These are phyloP conservation scores for Drosophila kambysellisi DNA, from an alignment of 2,888 invertebrate species.

Conservation along the genomic window DNA sequence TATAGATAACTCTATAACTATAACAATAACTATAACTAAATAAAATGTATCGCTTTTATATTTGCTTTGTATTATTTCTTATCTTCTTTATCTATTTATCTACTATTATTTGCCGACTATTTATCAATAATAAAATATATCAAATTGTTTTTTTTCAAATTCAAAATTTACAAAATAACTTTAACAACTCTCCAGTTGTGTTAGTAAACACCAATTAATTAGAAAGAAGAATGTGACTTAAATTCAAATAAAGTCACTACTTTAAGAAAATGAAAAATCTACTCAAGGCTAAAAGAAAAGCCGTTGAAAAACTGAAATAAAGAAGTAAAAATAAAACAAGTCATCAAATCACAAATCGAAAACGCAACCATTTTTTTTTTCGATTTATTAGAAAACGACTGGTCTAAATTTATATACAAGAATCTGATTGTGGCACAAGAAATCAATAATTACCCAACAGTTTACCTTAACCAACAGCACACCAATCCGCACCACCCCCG, in stretches of 20 bases:
- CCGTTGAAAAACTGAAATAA: neutral
- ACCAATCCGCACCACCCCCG: neutral
- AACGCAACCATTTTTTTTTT: neutral
- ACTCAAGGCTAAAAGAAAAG: neutral
- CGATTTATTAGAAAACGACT: conserved; percentile 11
- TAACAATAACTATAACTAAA: neutral
- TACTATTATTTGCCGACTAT: neutral
- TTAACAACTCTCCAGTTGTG: neutral
- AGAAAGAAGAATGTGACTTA: neutral
- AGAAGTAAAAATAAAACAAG: neutral
- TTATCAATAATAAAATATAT: neutral
- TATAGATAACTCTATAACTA: neutral
- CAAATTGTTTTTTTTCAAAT: neutral
- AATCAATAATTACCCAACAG: conserved; percentile 57
- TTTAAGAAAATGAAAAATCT: neutral
- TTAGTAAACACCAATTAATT: neutral
- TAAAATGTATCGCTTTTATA: neutral
- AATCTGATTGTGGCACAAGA: conserved; percentile 29
- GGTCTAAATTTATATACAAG: conserved; percentile 16
- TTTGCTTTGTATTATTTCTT: neutral
- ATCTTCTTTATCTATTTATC: neutral
- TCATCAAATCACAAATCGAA: conserved; percentile 11
- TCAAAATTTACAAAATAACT: neutral
- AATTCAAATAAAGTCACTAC: neutral
- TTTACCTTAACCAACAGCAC: conserved; percentile 32